phyloP scores from a whole-genome alignment of 2,113 vertebrate genomes.

The Microcebus lehilahytsara region DNA sequence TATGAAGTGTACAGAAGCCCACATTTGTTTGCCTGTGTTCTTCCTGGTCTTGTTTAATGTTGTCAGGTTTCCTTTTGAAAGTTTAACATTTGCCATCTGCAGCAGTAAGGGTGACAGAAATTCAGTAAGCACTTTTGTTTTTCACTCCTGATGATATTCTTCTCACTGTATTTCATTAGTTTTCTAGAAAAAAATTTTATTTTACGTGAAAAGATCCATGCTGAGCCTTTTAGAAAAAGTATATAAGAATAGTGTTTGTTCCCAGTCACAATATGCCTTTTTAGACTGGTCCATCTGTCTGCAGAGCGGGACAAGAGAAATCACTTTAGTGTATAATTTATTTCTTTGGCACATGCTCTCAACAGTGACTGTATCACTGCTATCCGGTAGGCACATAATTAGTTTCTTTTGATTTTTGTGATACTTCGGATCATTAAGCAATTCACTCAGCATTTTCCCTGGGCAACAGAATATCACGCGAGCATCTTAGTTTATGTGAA shows the following conservation, averaged over 20 bases:
- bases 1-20: not conserved
- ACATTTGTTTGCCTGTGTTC: not conserved
- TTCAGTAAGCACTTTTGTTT: conserved; percentile 71
- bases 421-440: conserved; percentile 53
- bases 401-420: conserved; percentile 58
- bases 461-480: not conserved
- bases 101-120: conserved; percentile 81
- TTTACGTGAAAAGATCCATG: conserved; percentile 67
- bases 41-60: conserved; percentile 42
- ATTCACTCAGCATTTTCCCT: conserved; percentile 20
- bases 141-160: conserved; percentile 56
- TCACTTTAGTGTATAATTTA: conserved; percentile 59
- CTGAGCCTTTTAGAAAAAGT: conserved; percentile 71
- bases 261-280: conserved; percentile 82
- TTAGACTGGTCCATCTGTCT: conserved; percentile 58
- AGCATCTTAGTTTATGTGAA: not conserved
- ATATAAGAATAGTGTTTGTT: conserved; percentile 83
- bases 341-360: conserved; percentile 70
- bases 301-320: conserved; percentile 66
- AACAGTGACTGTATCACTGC: conserved; percentile 62
- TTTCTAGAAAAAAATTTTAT: conserved; percentile 79
- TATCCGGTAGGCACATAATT: not conserved
- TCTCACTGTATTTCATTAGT: conserved; percentile 61
- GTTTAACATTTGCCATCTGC: conserved; percentile 80
- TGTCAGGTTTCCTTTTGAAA: conserved; percentile 80